Conservation (phyloP, 1,140 invertebrate genomes). For the Pemphigus obesinymphae region DNA sequence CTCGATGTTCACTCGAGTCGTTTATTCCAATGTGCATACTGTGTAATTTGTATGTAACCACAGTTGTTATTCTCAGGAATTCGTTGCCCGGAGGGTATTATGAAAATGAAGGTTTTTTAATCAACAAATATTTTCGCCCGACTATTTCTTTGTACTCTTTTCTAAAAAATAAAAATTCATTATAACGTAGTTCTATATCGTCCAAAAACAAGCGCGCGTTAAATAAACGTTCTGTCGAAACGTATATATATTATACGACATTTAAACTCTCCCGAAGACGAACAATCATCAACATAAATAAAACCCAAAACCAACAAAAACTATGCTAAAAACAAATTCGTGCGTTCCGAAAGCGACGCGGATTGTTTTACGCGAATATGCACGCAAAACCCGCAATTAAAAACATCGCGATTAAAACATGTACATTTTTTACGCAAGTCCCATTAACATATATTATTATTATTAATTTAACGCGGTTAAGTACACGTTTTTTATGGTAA, state of each 20-base stretch:
- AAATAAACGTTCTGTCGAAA: background rate
- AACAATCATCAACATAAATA: background rate
- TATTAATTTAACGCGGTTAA: no score
- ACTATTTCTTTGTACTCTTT: background rate
- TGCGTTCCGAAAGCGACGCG: background rate
- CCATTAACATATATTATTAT: no score
- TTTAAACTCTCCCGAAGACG: background rate
- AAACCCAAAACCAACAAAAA: no score
- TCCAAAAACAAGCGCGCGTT: background rate
- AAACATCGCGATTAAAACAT: no score
- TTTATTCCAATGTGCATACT: no score
- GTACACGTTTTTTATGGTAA: no score
- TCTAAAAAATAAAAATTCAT: background rate
- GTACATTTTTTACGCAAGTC: no score
- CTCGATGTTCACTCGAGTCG: background rate
- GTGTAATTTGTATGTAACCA: background rate
- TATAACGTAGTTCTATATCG: background rate
- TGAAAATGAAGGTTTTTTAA: no score
- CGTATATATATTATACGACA: background rate
- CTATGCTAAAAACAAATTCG: background rate
- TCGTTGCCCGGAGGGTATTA: background rate
- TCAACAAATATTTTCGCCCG: background rate
- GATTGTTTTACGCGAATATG: no score
- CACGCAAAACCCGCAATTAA: no score
- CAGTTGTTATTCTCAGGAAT: background rate